Evolutionary conservation across 2,888 invertebrate species (phyloP).

Genomic region (Hemithea aestivaria): DNA sequence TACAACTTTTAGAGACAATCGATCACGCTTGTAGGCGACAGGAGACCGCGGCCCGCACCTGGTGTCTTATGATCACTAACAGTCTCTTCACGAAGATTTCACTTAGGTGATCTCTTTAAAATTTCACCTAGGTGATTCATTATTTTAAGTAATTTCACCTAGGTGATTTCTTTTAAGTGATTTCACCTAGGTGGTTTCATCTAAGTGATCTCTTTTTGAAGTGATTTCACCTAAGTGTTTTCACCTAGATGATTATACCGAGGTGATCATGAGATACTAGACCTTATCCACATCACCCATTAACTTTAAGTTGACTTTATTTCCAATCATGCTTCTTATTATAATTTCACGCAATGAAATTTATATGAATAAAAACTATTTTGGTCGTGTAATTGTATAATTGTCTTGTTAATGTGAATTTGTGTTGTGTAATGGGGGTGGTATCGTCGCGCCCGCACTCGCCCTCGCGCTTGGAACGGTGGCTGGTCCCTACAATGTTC

Average conservation of each 20-base stretch:
- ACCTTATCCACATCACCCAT: slow-evolving; percentile 2
- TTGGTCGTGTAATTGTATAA: slow-evolving; percentile 73
- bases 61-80: slow-evolving; percentile 1
- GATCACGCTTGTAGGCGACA: slow-evolving; percentile 30
- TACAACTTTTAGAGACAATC: slow-evolving; percentile 9
- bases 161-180: too few relatives aligned
- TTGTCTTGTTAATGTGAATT: slow-evolving; percentile 78
- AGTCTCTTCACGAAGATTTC: too few relatives aligned
- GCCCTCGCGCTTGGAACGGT: slow-evolving; percentile 67
- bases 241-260: too few relatives aligned
- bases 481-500: slow-evolving; percentile 58
- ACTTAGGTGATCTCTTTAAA: too few relatives aligned
- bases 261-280: too few relatives aligned
- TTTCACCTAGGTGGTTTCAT: too few relatives aligned
- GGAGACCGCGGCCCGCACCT: slow-evolving; percentile 61
- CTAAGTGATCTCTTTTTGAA: too few relatives aligned
- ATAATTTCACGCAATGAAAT: slow-evolving; percentile 53
- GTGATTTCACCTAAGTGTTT: too few relatives aligned
- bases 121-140: too few relatives aligned
- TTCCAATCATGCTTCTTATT: slow-evolving; percentile 61
- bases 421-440: slow-evolving; percentile 74
- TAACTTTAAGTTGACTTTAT: slow-evolving; percentile 38
- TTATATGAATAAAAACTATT: slow-evolving; percentile 71
- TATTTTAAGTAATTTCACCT: too few relatives aligned
- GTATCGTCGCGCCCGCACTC: slow-evolving; percentile 73